Conservation (phyloP, 2,113 vertebrate genomes). For the Oryzias woworae region DNA sequence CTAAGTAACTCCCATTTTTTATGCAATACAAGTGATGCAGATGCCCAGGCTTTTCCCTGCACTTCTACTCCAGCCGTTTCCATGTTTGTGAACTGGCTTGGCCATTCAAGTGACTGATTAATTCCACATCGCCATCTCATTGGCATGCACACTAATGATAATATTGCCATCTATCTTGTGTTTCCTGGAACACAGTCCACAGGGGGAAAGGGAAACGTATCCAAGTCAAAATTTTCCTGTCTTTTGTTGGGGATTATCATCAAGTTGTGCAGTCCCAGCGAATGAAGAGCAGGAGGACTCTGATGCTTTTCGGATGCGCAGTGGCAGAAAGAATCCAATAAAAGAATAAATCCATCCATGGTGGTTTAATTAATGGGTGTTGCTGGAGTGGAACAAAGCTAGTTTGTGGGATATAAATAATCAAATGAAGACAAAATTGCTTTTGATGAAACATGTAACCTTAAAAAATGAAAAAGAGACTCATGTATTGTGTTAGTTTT, state of each 20-base stretch:
- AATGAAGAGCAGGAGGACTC: conserved; percentile 21
- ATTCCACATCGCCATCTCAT: conserved; percentile 33
- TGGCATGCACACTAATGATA: conserved; percentile 41
- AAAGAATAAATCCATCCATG: conserved; percentile 44
- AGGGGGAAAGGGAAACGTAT: conserved; percentile 16
- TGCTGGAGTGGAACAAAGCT: conserved; percentile 55
- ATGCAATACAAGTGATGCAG: conserved; percentile 10
- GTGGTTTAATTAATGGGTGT: conserved; percentile 56
- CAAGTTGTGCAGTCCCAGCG: conserved; percentile 11
- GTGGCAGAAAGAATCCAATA: conserved; percentile 36
- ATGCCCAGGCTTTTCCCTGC: conserved; percentile 1
- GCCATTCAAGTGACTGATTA: conserved; percentile 36
- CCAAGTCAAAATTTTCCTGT: conserved; percentile 28
- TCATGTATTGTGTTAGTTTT: too few relatives aligned
- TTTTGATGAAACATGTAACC: conserved; percentile 14
- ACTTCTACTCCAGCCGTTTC: neutral
- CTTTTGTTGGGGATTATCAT: conserved; percentile 40
- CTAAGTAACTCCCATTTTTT: conserved; percentile 43
- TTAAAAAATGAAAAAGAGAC: neutral
- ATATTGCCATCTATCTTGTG: conserved; percentile 57
- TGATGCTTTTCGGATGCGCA: conserved; percentile 22
- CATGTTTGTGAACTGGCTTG: conserved; percentile 8
- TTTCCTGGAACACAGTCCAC: conserved; percentile 17
- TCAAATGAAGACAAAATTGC: conserved; percentile 23
- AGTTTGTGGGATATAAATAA: conserved; percentile 42